Base-by-base conservation (phyloP, 35 echinoderm and acorn worm species). In the Apostichopus californicus region DNA sequence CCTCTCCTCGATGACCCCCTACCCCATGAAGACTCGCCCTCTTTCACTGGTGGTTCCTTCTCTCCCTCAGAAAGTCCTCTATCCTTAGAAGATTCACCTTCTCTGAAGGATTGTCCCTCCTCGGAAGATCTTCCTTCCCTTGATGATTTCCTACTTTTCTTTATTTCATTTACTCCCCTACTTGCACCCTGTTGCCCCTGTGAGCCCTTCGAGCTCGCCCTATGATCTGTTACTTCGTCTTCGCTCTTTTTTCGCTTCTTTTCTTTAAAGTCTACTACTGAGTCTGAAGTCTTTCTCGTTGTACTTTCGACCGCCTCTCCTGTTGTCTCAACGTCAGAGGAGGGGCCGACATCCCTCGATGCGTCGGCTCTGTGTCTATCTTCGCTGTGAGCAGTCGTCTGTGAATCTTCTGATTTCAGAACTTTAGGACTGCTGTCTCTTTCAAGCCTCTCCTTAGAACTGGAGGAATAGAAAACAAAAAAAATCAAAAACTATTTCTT, bases 201-300 rank as follows among this genome's bases (percentile, higher is more conserved):
- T 0, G 64, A 68, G 9, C 18, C 64, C 18, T 68, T 68, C 11
- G 64, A 68, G 64, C 64, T 18, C 18, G 11, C 1, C 18, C 64
- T 9, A 46, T 46, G 34, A 18, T 55, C 73, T 1, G 52, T 77
- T 78, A 52, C 26, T 91, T 91, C 52, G 59, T 54, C 23, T 77
- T 21, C 13, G 56, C 72, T 55, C 13, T 79, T 91, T 46, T 92
- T 92, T 25, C 56, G 56, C 56, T 52, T 92, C 91, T 55, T 92
- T 71, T 75, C 53, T 46, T 75, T 68, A 55, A 68, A 68, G 11
- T 68, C 64, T 68, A 18, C 64, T 8, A 18, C 64, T 14, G 64
- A 8, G 11, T 68, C 64, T 0, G 64, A 68, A 18, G 64, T 10
- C 18, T 11, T 18, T 68, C 64, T 0, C 11, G 34, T 46, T 4